A percentile compares a stretch with the other conserved stretches of the same genome.
These are phyloP conservation scores for Eunapius fragilis DNA, from an alignment of 37 sponge, comb jelly and placozoan species.

Conservation along the genomic window DNA sequence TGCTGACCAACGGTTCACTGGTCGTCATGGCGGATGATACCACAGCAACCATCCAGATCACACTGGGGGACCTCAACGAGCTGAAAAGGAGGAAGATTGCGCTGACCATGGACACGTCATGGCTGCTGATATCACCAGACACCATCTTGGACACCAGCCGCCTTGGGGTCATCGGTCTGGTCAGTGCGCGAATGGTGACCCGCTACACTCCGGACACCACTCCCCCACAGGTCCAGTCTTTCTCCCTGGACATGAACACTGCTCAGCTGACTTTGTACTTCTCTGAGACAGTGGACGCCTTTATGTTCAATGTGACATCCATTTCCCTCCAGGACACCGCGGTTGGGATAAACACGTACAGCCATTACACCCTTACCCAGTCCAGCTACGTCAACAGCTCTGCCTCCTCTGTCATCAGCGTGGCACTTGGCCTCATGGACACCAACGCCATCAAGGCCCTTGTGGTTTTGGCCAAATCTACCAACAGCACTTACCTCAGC, in stretches of 20 bases:
- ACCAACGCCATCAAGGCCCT: slow-evolving; percentile 75
- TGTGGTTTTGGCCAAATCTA: slow-evolving; percentile 57
- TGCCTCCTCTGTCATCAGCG: slow-evolving; percentile 16
- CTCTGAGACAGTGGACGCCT: slow-evolving; percentile 83
- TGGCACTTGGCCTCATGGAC: slow-evolving; percentile 62
- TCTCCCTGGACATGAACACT: slow-evolving; percentile 62
- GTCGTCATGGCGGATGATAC: slow-evolving; percentile 66
- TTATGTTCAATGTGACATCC: slow-evolving; percentile 61
- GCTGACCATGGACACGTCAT: slow-evolving; percentile 60
- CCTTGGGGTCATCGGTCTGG: slow-evolving; percentile 47
- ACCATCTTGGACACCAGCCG: slow-evolving; percentile 83
- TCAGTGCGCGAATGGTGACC: slow-evolving; percentile 50
- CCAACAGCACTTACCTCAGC: slow-evolving; percentile 62
- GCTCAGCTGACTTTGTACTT: slow-evolving; percentile 55
- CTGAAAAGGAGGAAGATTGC: slow-evolving; percentile 83
- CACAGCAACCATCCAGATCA: slow-evolving; percentile 58
- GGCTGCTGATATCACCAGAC: slow-evolving; percentile 62
- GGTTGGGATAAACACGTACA: slow-evolving; percentile 50
- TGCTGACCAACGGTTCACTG: slow-evolving; percentile 69
- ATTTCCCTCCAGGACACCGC: slow-evolving; percentile 79
- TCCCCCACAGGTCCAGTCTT: slow-evolving; percentile 61
- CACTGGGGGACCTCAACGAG: slow-evolving; percentile 80
- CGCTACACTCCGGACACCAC: slow-evolving; percentile 73
- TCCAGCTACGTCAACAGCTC: slow-evolving; percentile 41
- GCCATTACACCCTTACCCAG: slow-evolving; percentile 70